These are phyloP conservation scores for Phengaris alcon DNA, from an alignment of 2,888 invertebrate genomes.

Conservation along the genomic window DNA sequence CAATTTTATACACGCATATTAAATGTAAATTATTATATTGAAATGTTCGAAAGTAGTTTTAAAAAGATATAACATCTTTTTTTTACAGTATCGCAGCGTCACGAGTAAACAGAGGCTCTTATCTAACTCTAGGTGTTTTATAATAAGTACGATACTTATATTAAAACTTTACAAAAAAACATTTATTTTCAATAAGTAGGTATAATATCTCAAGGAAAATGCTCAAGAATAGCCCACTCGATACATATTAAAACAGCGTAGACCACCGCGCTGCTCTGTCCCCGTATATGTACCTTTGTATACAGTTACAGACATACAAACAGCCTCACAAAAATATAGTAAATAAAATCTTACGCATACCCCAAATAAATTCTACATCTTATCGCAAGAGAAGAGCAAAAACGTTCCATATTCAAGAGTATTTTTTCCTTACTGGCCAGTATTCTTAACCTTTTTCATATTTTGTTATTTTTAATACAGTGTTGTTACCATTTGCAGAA, in stretches of 20 bases:
- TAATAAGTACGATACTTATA: no score
- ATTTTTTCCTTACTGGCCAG: constrained; percentile 30
- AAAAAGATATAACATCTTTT: no score
- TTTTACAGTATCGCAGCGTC: no score
- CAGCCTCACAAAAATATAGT: constrained; percentile 37
- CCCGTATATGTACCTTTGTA: constrained; percentile 40
- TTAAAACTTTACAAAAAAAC: background rate
- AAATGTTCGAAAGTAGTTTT: no score
- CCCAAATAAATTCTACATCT: constrained; percentile 19
- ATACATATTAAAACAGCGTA: constrained; percentile 59
- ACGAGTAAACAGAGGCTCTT: no score
- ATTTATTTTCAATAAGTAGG: background rate
- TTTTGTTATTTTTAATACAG: constrained; percentile 24
- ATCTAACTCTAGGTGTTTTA: no score
- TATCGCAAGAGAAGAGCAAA: constrained; percentile 19
- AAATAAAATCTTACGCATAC: constrained; percentile 32
- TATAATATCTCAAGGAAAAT: background rate
- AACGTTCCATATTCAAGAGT: constrained; percentile 12
- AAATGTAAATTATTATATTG: no score
- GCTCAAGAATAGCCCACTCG: constrained; percentile 49
- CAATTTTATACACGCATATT: no score
- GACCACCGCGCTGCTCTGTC: constrained; percentile 50
- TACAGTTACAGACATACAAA: constrained; percentile 37
- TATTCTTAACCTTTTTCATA: background rate
- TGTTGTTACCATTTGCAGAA: background rate